Evolutionary conservation across 1,140 invertebrate species (phyloP).

Genomic region (Periplaneta americana): DNA sequence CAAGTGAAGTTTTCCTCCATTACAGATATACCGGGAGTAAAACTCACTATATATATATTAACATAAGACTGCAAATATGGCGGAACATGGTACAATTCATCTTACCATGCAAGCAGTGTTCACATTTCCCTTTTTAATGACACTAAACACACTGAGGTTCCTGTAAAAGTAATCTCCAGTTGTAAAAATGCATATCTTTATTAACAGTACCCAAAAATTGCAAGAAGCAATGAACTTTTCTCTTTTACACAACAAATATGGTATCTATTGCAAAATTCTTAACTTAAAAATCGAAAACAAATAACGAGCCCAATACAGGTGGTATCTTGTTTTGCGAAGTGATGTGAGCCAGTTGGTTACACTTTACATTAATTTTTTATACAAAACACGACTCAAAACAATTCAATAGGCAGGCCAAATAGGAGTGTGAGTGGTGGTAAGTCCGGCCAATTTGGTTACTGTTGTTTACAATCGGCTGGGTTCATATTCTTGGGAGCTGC

Average conservation of each 20-base stretch:
- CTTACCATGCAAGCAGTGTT: not conserved
- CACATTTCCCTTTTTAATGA: not conserved
- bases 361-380: not conserved
- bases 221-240: not conserved
- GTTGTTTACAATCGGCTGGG: slow-evolving; percentile 42
- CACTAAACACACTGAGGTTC: not conserved
- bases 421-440: not conserved
- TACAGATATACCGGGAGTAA: too few species aligned
- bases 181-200: slow-evolving; percentile 14
- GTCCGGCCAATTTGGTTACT: slow-evolving; percentile 32
- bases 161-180: not conserved
- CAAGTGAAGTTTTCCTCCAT: too few species aligned
- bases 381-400: not conserved
- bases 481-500: slow-evolving; percentile 26
- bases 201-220: slow-evolving; percentile 17
- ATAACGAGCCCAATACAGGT: not conserved
- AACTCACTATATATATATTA: too few species aligned
- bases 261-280: not conserved
- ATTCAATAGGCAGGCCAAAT: slow-evolving; percentile 2
- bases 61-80: too few species aligned
- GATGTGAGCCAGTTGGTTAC: not conserved
- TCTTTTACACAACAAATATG: slow-evolving; percentile 3
- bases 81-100: too few species aligned
- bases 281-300: slow-evolving; percentile 2
- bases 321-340: not conserved